Percentiles rank a stretch among this genome's conserved stretches.
phyloP scores from a whole-genome alignment of 2,797 vertebrate genomes.

The Tenualosa thibaudeaui region DNA sequence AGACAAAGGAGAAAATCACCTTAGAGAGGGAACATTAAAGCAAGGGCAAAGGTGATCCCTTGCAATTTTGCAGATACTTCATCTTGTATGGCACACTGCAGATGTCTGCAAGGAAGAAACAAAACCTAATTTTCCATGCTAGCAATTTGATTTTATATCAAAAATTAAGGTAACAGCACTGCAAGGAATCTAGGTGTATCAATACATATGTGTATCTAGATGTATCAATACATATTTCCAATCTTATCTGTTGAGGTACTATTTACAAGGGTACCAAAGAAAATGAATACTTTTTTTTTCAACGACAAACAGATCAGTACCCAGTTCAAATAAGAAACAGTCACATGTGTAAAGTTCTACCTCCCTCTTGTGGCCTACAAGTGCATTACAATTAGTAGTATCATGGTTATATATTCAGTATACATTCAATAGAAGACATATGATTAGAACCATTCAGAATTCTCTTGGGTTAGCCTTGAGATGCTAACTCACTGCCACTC shows the following conservation, averaged over 20 bases:
- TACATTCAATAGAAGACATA: not conserved
- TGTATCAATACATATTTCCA: not conserved
- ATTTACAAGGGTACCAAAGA: not conserved
- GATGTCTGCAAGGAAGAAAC: not conserved
- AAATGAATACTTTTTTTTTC: not conserved
- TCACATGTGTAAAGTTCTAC: not conserved
- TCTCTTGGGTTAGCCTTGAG: not conserved
- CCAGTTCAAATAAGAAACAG: not conserved
- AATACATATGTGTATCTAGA: too few species aligned
- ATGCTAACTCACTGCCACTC: not conserved
- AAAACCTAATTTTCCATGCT: not conserved
- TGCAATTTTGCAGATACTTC: not conserved
- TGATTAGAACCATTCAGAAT: not conserved
- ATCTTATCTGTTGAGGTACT: not conserved
- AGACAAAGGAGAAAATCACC: not conserved
- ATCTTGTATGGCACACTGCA: not conserved
- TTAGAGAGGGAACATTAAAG: not conserved
- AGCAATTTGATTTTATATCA: not conserved
- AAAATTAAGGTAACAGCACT: not conserved
- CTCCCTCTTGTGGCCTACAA: not conserved
- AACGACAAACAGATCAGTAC: not conserved
- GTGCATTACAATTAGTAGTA: not conserved
- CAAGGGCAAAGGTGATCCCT: not conserved
- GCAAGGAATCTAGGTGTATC: not conserved
- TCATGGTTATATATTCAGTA: not conserved